Conservation (phyloP, 2,888 invertebrate species). For the Lissonota sp. region DNA sequence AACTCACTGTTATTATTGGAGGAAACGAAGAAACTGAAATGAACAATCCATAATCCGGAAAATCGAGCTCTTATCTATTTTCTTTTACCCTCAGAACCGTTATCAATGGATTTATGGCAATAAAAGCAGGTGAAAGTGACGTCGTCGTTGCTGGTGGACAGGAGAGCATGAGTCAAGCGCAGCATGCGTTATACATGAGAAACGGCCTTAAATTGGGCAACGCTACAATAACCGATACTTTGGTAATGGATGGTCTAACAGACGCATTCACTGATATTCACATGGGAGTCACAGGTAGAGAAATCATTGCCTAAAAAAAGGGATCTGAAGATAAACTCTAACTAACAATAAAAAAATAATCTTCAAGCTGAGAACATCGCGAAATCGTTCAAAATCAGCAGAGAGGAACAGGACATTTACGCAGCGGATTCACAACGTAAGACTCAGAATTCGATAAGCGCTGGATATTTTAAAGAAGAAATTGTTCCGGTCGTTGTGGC, state of each 20-base stretch:
- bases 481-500: slow-evolving; percentile 88
- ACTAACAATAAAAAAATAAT: neutral
- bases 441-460: slow-evolving; percentile 86
- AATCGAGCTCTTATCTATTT: slow-evolving; percentile 19
- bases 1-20: neutral
- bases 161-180: slow-evolving; percentile 92
- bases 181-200: slow-evolving; percentile 88
- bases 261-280: slow-evolving; percentile 90
- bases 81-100: slow-evolving; percentile 85
- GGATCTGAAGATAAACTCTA: too few species aligned
- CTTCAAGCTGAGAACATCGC: slow-evolving; percentile 90
- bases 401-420: slow-evolving; percentile 89
- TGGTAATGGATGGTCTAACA: slow-evolving; percentile 89
- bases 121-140: slow-evolving; percentile 87
- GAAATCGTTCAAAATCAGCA: slow-evolving; percentile 87
- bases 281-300: slow-evolving; percentile 91
- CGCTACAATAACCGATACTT: slow-evolving; percentile 87
- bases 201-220: slow-evolving; percentile 89
- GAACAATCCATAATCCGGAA: slow-evolving; percentile 35
- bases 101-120: slow-evolving; percentile 88
- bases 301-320: neutral
- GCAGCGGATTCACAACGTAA: slow-evolving; percentile 89
- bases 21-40: slow-evolving; percentile 22
- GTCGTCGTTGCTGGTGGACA: slow-evolving; percentile 92
- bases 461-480: slow-evolving; percentile 89